Evolutionary conservation across 2,113 vertebrate genomes (phyloP).

Genomic region (Ochotona princeps): DNA sequence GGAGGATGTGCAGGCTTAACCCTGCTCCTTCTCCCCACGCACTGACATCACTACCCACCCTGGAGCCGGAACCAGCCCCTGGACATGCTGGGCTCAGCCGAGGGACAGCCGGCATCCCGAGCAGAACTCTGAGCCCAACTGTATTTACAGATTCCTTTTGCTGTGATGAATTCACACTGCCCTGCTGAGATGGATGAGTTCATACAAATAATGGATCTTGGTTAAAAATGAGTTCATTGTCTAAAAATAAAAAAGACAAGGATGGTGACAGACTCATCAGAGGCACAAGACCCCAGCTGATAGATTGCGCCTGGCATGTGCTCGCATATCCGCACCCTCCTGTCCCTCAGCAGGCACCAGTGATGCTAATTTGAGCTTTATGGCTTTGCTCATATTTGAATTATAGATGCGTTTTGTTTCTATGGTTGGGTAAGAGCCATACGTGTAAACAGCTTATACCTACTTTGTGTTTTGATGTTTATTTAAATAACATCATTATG

Average conservation of each 20-base stretch:
- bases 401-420: constrained; percentile 64
- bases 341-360: not conserved
- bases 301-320: fast-evolving
- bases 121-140: not conserved
- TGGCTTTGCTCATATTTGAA: constrained; percentile 50
- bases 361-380: constrained; percentile 20
- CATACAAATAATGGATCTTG: not conserved
- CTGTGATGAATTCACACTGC: not conserved
- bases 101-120: fast-evolving
- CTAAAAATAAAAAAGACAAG: not conserved
- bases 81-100: no score
- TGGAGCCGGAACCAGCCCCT: no score
- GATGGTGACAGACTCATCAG: not conserved
- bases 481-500: constrained; percentile 63
- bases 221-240: not conserved
- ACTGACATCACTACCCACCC: fast-evolving
- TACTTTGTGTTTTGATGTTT: constrained; percentile 46
- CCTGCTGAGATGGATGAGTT: not conserved
- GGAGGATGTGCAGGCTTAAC: fast-evolving
- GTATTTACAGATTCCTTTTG: not conserved
- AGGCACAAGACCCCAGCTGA: not conserved
- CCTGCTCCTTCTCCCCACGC: fast-evolving
- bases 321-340: fast-evolving
- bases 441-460: constrained; percentile 21
- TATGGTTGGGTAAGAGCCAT: not conserved